Conservation (phyloP, 2,113 vertebrate genomes). For the human (Homo sapiens) region DNA sequence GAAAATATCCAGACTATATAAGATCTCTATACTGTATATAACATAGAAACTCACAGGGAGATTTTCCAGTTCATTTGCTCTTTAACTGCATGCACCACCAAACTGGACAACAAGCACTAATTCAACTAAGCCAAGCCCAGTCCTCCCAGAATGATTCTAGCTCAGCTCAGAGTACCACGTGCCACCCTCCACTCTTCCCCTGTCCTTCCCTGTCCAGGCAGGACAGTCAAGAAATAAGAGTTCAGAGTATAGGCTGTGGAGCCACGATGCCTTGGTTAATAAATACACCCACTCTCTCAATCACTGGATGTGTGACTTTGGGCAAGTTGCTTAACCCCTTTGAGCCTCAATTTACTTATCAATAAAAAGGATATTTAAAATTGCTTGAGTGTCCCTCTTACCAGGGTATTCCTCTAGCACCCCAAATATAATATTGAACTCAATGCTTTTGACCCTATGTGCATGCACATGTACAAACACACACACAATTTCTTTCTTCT, state of each 20-base stretch:
- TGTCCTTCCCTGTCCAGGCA: background rate
- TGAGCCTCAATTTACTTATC: background rate
- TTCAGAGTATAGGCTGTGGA: background rate
- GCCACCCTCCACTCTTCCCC: background rate
- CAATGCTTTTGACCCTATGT: background rate
- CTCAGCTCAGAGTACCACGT: accelerated
- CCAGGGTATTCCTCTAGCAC: background rate
- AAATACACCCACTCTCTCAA: background rate
- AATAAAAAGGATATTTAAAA: background rate
- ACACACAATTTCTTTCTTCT: background rate
- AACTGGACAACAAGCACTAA: background rate
- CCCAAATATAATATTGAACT: background rate
- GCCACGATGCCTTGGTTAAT: background rate
- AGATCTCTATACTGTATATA: background rate
- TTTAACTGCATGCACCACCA: background rate
- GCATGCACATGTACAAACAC: background rate
- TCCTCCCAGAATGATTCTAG: background rate
- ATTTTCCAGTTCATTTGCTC: background rate
- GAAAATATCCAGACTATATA: no score
- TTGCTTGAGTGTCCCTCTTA: background rate
- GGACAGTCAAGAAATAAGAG: background rate
- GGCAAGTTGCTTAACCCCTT: background rate
- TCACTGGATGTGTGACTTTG: background rate
- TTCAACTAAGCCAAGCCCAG: background rate
- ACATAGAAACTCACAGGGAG: background rate